Percentiles rank a stretch among this genome's conserved stretches.
phyloP scores from a whole-genome alignment of 1,140 invertebrate genomes.

The Leptopilina clavipes region DNA sequence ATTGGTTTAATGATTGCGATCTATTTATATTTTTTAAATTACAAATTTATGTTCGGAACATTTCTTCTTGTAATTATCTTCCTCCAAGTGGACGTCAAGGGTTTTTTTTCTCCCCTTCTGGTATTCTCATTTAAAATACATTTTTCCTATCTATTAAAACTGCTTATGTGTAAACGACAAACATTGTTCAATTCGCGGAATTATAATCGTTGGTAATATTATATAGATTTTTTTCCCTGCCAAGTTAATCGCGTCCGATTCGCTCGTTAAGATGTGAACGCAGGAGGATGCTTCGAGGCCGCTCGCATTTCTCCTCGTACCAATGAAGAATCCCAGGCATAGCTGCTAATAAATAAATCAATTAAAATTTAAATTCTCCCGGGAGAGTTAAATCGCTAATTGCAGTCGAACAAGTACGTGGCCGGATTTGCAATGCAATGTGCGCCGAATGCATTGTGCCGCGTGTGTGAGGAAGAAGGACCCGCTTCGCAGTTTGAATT shows the following conservation, averaged over 20 bases:
- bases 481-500: constrained; percentile 56
- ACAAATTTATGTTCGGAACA: too few species aligned
- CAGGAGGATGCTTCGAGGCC: constrained; percentile 50
- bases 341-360: constrained; percentile 65
- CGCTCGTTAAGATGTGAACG: constrained; percentile 67
- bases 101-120: neutral
- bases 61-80: too few species aligned
- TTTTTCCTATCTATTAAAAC: neutral
- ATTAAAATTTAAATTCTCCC: constrained; percentile 72
- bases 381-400: constrained; percentile 68
- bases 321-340: constrained; percentile 61
- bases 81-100: too few species aligned
- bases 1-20: too few species aligned
- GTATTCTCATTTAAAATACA: neutral
- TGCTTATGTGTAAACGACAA: constrained; percentile 46
- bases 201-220: constrained; percentile 65
- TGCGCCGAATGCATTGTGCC: constrained; percentile 48
- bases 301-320: constrained; percentile 68
- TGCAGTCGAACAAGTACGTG: constrained; percentile 64
- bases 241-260: constrained; percentile 62
- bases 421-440: constrained; percentile 63
- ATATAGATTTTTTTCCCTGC: constrained; percentile 64
- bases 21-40: too few species aligned
- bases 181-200: constrained; percentile 66
- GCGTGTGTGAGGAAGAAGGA: constrained; percentile 48